Conservation (phyloP, 64 coral and sea anemone genomes). For the Pachyseris speciosa region DNA sequence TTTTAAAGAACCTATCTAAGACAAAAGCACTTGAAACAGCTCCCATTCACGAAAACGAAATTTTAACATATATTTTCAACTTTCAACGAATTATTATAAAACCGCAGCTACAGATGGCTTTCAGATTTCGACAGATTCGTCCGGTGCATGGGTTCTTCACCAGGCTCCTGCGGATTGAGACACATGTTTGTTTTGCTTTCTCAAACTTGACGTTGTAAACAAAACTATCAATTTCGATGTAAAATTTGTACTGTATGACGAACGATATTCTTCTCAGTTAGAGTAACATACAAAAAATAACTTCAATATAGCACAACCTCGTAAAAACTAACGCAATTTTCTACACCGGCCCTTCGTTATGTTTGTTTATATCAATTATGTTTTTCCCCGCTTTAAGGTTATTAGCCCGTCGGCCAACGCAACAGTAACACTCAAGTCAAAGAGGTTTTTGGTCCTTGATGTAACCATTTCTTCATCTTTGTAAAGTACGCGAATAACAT, state of each 20-base stretch:
- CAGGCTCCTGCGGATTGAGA: background rate
- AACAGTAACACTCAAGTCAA: conserved; percentile 1
- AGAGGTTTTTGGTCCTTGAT: background rate
- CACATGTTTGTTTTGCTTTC: background rate
- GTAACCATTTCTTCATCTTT: conserved; percentile 21
- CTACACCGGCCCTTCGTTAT: conserved; percentile 7
- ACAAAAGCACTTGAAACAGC: background rate
- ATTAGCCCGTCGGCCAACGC: background rate
- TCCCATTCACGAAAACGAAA: background rate
- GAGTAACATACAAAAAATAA: conserved; percentile 5
- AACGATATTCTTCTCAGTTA: conserved; percentile 28
- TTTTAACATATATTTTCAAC: background rate
- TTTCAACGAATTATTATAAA: background rate
- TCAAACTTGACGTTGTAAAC: background rate
- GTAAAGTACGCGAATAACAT: conserved; percentile 43
- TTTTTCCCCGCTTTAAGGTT: conserved; percentile 11
- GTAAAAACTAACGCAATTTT: conserved; percentile 1
- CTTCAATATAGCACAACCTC: conserved; percentile 19
- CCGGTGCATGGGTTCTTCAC: background rate
- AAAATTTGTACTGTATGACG: background rate
- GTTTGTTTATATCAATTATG: background rate
- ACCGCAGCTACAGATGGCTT: background rate
- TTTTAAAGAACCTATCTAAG: background rate
- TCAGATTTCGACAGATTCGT: background rate
- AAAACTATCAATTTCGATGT: background rate